phyloP scores from a whole-genome alignment of 2,888 invertebrate genomes.

The Drosophila stalkeri region DNA sequence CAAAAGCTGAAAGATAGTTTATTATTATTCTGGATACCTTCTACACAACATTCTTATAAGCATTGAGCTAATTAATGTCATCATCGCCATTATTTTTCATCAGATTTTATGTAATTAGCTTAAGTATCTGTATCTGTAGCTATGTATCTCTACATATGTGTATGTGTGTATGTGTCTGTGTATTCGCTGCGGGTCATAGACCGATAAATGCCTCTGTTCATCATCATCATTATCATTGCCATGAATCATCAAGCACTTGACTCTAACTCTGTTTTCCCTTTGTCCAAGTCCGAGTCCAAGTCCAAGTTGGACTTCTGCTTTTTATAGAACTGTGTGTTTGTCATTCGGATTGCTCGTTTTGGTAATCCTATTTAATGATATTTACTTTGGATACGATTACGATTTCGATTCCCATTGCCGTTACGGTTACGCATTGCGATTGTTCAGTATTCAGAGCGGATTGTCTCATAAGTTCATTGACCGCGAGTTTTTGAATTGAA shows the following conservation, averaged over 20 bases:
- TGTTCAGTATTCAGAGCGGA: slow-evolving; percentile 50
- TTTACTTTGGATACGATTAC: slow-evolving; percentile 68
- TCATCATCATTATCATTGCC: slow-evolving; percentile 60
- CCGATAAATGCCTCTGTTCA: slow-evolving; percentile 74
- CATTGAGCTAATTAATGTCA: slow-evolving; percentile 75
- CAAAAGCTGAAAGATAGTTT: slow-evolving; percentile 26
- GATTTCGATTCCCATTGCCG: slow-evolving; percentile 54
- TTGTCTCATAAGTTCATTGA: slow-evolving; percentile 49
- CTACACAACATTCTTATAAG: slow-evolving; percentile 21
- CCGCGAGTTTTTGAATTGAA: slow-evolving; percentile 15
- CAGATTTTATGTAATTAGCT: slow-evolving; percentile 68
- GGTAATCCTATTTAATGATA: slow-evolving; percentile 77
- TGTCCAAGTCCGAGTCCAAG: slow-evolving; percentile 23
- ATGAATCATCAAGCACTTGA: slow-evolving; percentile 45
- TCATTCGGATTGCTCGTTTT: slow-evolving; percentile 61
- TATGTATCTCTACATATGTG: background rate
- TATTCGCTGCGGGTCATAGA: slow-evolving; percentile 59
- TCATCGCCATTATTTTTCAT: slow-evolving; percentile 60
- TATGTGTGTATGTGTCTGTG: slow-evolving; percentile 3
- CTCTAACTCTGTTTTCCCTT: slow-evolving; percentile 2
- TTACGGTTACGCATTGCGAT: slow-evolving; percentile 64
- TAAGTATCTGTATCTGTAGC: slow-evolving; percentile 26
- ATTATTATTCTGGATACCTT: slow-evolving; percentile 15
- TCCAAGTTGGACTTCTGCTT: slow-evolving; percentile 21
- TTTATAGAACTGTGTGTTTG: slow-evolving; percentile 56